Conservation (phyloP, 2,888 invertebrate genomes). For the Monopis laevigella region DNA sequence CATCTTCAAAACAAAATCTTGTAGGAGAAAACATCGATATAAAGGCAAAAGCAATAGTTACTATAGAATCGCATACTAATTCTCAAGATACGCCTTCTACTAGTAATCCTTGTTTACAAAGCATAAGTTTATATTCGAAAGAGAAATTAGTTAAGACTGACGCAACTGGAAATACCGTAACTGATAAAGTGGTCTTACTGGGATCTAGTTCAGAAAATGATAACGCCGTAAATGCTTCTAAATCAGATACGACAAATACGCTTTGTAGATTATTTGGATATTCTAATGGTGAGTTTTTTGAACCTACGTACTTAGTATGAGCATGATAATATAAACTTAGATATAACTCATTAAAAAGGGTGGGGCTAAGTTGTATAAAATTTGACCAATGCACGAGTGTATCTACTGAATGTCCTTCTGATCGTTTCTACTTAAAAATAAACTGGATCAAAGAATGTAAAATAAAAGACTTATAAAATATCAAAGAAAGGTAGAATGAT, state of each 20-base stretch:
- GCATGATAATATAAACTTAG: too few relatives aligned
- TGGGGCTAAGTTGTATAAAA: too few relatives aligned
- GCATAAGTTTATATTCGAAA: constrained; percentile 42
- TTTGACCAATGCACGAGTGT: too few relatives aligned
- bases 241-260: constrained; percentile 23
- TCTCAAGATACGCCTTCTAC: not conserved
- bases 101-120: constrained; percentile 41
- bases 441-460: too few relatives aligned
- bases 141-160: constrained; percentile 19
- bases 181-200: constrained; percentile 27
- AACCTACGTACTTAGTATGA: too few relatives aligned
- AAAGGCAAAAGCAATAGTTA: not conserved
- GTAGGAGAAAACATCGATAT: not conserved
- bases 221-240: constrained; percentile 2
- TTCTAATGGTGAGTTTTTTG: constrained; percentile 51
- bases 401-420: too few relatives aligned
- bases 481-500: too few relatives aligned
- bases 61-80: not conserved
- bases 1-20: too few relatives aligned
- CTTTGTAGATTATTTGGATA: constrained; percentile 49
- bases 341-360: too few relatives aligned
- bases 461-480: too few relatives aligned
- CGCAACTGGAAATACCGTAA: constrained; percentile 8
- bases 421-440: too few relatives aligned
- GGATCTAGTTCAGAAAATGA: constrained; percentile 33